Conservation (phyloP, 2,113 vertebrate species). For the Elgaria multicarinata region DNA sequence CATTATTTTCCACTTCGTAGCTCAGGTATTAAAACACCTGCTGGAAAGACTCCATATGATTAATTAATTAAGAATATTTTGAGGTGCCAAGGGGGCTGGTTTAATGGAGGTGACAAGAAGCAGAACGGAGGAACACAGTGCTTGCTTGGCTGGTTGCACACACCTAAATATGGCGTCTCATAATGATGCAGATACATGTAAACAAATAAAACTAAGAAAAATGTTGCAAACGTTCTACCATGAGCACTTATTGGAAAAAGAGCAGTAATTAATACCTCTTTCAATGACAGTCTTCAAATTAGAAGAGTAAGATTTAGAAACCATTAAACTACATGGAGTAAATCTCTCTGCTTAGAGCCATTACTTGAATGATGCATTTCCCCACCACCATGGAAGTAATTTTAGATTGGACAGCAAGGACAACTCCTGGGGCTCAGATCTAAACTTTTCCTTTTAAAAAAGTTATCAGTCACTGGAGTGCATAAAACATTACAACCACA, state of each 20-base stretch:
- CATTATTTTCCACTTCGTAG: constrained; percentile 29
- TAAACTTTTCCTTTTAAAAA: constrained; percentile 55
- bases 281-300: constrained; percentile 40
- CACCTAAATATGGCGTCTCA: background rate
- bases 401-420: constrained; percentile 53
- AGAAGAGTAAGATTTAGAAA: constrained; percentile 42
- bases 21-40: constrained; percentile 39
- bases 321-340: constrained; percentile 34
- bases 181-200: background rate
- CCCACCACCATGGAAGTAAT: constrained; percentile 50
- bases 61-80: constrained; percentile 26
- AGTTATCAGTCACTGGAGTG: constrained; percentile 29
- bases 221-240: background rate
- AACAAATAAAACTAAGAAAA: background rate
- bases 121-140: background rate
- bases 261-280: constrained; percentile 3
- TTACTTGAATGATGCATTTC: constrained; percentile 46
- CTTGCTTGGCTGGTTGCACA: background rate
- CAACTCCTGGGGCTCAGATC: constrained; percentile 53
- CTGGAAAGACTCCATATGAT: constrained; percentile 16
- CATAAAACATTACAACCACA: background rate
- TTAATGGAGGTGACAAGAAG: background rate
- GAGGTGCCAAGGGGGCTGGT: background rate
- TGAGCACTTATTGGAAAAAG: constrained; percentile 28
- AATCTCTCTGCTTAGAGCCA: constrained; percentile 30